Base-by-base conservation (phyloP, 2,797 vertebrate genomes). In the Podarcis lilfordi region DNA sequence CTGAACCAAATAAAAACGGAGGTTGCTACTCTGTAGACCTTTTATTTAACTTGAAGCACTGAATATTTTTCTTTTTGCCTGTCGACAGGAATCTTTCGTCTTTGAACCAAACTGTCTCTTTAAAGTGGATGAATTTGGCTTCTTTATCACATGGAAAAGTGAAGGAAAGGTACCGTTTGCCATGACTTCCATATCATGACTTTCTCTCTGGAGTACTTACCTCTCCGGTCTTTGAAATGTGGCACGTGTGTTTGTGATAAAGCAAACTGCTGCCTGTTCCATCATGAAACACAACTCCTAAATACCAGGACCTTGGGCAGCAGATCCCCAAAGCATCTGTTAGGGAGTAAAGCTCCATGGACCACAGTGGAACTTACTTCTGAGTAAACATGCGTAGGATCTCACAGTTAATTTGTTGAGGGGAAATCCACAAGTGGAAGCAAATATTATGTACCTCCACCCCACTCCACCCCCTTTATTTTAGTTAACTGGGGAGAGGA, bases 121-220 rank as follows among this genome's bases (percentile, higher is more conserved):
- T 96, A 98, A 97, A 95, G 98, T 99, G 92, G 99, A 99, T 61
- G 98, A 99, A 95, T 99, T 97, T 91, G 99, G 99, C 40, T 99
- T 99, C 94, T 99, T 99, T 96, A 97, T 99, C 91, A 98, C 98
- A 37, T 99, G 99, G 99, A 99, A 98, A 96, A 99, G 97, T 86
- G 99, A 99, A 94, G 99, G 98, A 97, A 99, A 99, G 98, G 99
- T 99, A 98, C n/a, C 83, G 15, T 81, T 72, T 17, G 32, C 1
- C 19, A 8, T 79, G 83, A 40, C 21, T 2, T 75, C 27, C 23
- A 81, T 45, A 86, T 77, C 75, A 19, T 69, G 13, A 10, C 21
- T 37, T 0, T 23, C 3, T 89, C 6, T 88, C 11, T 45, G 86
- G 17, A 68, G 13, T 2, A 55, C 0, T 86, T 76, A 7, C 5